Base-by-base conservation (phyloP, 1,140 invertebrate genomes). In the Bathynomus jamesi region DNA sequence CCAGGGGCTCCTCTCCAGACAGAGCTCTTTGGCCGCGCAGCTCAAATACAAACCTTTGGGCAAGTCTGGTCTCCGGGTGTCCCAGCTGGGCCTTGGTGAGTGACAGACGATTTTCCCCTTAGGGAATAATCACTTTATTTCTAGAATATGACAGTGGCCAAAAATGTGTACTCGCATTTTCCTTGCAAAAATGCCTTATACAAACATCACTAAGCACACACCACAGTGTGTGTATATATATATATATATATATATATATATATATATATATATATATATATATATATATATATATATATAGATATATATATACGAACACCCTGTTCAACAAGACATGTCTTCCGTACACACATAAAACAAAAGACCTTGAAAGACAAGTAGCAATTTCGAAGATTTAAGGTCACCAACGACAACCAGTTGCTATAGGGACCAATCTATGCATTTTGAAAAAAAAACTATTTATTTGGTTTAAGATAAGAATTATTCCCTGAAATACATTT, bases 31-130 rank as follows among this genome's bases (percentile, higher is more conserved):
- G 24, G 53, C 69, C 28, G 29, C 68, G 4, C 21, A 30, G 5
- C 66, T 76, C 61, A 70, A 68, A 53, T 76, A 76, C 72, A 76
- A 76, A 69, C 75, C 75, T 17, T 32, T 76, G 28, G 75, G 75
- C 10, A 76, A 76, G 63, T 71, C 69, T 24, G 75, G 75, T 2
- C 69, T 76, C 5, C 31, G 75, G 13, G 75, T 76, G 0, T 76
- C 75, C 11, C 75, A 76, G 28, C 72, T 76, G 7, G 72, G 75
- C 24, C 69, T 76, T 17, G 72, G 75, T 76, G 61, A 71, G 71
- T 69, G 8, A 7, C 13, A 11, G 2, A 25, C 2, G n/a, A n/a
- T n/a, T n/a, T n/a, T n/a, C n/a, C n/a, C n/a, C n/a, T n/a, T n/a
- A n/a, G n/a, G n/a, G n/a, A n/a, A n/a, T n/a, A n/a, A n/a, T n/a